A percentile compares a stretch with the other conserved stretches of the same genome.
These are phyloP conservation scores for Pachypanchax playfairii DNA, from an alignment of 2,113 vertebrate species.

Conservation along the genomic window DNA sequence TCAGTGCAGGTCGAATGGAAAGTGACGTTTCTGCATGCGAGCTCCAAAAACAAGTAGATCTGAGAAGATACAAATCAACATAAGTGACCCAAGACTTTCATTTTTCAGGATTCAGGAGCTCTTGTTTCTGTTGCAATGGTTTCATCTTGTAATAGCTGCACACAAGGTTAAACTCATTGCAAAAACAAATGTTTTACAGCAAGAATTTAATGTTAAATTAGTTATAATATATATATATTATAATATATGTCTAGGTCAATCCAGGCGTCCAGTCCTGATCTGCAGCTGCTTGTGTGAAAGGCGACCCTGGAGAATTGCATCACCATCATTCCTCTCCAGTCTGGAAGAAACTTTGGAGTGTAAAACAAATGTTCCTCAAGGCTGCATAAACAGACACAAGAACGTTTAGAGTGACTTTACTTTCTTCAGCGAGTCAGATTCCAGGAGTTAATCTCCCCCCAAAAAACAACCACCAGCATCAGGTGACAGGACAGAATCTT, in stretches of 20 bases:
- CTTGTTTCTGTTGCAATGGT: not conserved
- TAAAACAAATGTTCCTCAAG: slow-evolving; percentile 14
- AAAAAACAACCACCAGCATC: slow-evolving; percentile 18
- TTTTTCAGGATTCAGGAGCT: not conserved
- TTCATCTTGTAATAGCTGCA: no score
- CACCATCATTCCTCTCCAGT: slow-evolving; percentile 62
- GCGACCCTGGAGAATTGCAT: slow-evolving; percentile 66
- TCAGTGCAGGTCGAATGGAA: slow-evolving; percentile 7
- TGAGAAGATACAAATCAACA: not conserved
- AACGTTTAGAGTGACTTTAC: not conserved
- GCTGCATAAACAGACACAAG: slow-evolving; percentile 3
- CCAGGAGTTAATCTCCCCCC: not conserved
- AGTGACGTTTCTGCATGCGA: slow-evolving; percentile 10
- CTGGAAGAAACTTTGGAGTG: slow-evolving; percentile 50
- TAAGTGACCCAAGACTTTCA: not conserved
- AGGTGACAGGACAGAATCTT: slow-evolving; percentile 18
- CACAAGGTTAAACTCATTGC: not conserved
- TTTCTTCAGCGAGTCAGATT: not conserved
- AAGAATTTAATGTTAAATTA: not conserved
- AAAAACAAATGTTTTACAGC: not conserved
- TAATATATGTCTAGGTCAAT: not conserved
- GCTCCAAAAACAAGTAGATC: slow-evolving; percentile 8
- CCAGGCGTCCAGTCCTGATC: slow-evolving; percentile 23
- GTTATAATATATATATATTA: no score
- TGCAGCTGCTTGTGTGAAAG: slow-evolving; percentile 64